Base-by-base conservation (phyloP, 1,140 invertebrate genomes). In the Plectrocnemia conspersa region DNA sequence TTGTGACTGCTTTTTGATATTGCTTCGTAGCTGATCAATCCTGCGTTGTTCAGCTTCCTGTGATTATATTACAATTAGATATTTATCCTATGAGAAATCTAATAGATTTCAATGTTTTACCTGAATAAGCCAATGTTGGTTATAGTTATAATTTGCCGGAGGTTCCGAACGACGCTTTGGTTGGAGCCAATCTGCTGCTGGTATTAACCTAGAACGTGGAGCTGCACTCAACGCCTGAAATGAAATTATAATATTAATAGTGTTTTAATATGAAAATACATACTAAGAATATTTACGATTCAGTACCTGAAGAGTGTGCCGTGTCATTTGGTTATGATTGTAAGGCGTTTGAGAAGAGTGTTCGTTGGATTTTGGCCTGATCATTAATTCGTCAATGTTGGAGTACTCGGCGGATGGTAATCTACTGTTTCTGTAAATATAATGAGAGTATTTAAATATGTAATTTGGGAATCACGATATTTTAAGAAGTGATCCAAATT, bases 11-110 rank as follows among this genome's bases (percentile, higher is more conserved):
- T 62, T 58, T 29, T 70, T 66, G 16, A 68, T 59, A 33, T 69
- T 67, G 29, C 56, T 65, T 6, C 69, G 63, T 25, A 71, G 82
- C 64, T 86, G 82, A 62, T 89, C 87, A 52, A 91, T 81, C 58
- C 93, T 77, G 35, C 93, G 77, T 61, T 93, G 85, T 68, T 97
- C 93, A 0, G 93, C 93, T 71, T 97, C 93, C 82, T 96, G 77
- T 3, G 67, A 64, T 48, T 54, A 23, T 19, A 44, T 61, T 36
- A 19, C 5, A 5, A 36, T 25, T 3, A 3, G 29, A 32, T 9
- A 9, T n/a, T 32, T n/a, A n/a, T n/a, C n/a, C n/a, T n/a, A n/a
- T n/a, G n/a, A n/a, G n/a, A n/a, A n/a, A n/a, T n/a, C n/a, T n/a
- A n/a, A n/a, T n/a, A n/a, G n/a, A n/a, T n/a, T n/a, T n/a, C n/a